Evolutionary conservation across 2,113 vertebrate genomes (phyloP).

Genomic region (Hemibagrus wyckioides): DNA sequence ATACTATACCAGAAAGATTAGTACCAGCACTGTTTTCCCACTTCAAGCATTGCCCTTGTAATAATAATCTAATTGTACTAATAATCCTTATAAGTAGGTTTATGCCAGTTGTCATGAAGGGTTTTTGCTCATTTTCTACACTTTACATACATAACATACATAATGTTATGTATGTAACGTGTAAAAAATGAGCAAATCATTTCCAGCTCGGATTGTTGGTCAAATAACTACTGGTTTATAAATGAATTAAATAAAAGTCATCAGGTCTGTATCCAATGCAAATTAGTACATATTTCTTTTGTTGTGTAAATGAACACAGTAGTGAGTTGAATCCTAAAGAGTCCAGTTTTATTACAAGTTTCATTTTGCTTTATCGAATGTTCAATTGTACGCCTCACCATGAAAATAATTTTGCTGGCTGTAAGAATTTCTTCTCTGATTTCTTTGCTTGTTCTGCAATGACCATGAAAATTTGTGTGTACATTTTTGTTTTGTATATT

Average conservation of each 20-base stretch:
- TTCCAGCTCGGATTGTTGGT: background rate
- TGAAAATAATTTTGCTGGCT: conserved; percentile 9
- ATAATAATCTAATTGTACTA: background rate
- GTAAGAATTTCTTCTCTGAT: background rate
- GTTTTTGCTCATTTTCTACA: too few species aligned
- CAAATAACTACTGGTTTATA: background rate
- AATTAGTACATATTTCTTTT: background rate
- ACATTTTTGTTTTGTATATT: background rate
- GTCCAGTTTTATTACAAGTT: background rate
- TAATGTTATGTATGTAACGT: background rate
- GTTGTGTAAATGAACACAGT: conserved; percentile 2
- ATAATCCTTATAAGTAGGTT: background rate
- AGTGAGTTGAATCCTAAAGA: background rate
- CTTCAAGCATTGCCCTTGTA: background rate
- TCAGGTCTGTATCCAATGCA: background rate
- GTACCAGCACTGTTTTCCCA: background rate
- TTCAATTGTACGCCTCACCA: background rate
- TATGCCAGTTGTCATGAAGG: background rate
- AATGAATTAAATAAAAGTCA: background rate
- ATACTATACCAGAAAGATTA: background rate
- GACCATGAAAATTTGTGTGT: background rate
- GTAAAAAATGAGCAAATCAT: background rate
- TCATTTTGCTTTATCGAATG: background rate
- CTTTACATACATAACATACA: too few species aligned
- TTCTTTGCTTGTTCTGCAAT: background rate